Base-by-base conservation (phyloP, 2,113 vertebrate species). In the Esox niger region DNA sequence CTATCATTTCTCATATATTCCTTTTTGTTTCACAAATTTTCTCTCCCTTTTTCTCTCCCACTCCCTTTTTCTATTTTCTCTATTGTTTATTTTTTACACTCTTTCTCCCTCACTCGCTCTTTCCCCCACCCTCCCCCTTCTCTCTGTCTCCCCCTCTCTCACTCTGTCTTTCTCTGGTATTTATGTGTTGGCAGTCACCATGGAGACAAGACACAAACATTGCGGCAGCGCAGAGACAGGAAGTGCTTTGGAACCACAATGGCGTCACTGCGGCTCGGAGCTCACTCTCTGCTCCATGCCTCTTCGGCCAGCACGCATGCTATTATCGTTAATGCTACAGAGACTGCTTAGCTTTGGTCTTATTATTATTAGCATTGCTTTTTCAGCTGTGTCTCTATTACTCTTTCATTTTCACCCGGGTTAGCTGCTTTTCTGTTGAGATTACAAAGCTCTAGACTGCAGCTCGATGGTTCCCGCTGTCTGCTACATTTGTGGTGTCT, bases 161-260 rank as follows among this genome's bases (percentile, higher is more conserved):
- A 58, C 68, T 54, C 69, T 23, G 62, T 66, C 55, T 66, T 66
- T 75, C 82, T 81, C 83, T 84, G 87, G 90, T 92, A 91, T 91
- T 91, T 90, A 91, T 91, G 87, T 89, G 87, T 83, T 83, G 86
- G 85, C 74, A 85, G 90, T 92, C 87, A 79, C 88, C 68, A 61
- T 85, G 86, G 90, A 79, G 83, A 91, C 90, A 88, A 79, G 82
- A 89, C 86, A 91, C 87, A 91, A 92, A 92, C 90, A 92, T 77
- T 91, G 89, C 77, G 86, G 91, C 84, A 68, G 85, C 79, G 15
- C 38, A 43, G 38, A 91, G 91, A 90, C 91, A 91, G 91, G 91
- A 92, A 92, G 90, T 91, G 80, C 88, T 87, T 78, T 76, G 77
- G 88, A 92, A 92, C 91, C 91, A 90, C 91, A 92, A 90, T 92